phyloP scores from a whole-genome alignment of 2,797 vertebrate genomes.

The Gymnocypris eckloni region DNA sequence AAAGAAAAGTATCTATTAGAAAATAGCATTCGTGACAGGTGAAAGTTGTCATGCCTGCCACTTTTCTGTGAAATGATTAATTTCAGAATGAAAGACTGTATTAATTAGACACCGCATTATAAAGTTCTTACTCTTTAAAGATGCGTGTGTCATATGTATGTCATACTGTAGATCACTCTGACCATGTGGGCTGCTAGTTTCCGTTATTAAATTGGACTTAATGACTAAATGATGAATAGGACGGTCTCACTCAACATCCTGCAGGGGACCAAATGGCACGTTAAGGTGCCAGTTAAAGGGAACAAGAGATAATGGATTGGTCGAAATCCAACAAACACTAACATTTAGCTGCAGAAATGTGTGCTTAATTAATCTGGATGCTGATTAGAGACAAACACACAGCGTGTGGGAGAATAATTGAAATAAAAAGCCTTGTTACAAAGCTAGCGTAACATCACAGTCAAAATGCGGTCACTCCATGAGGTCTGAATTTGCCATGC shows the following conservation, averaged over 20 bases:
- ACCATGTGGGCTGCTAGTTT: constrained; percentile 3
- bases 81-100: background rate
- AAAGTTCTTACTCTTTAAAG: background rate
- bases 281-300: constrained; percentile 23
- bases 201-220: constrained; percentile 18
- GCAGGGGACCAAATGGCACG: constrained; percentile 39
- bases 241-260: constrained; percentile 34
- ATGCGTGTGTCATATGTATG: background rate
- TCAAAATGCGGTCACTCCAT: background rate
- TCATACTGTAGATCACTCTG: constrained; percentile 1
- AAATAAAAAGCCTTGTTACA: constrained; percentile 44
- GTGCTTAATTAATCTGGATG: constrained; percentile 59
- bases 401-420: constrained; percentile 53
- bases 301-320: constrained; percentile 38
- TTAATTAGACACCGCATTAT: constrained; percentile 10
- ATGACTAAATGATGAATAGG: constrained; percentile 42
- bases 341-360: constrained; percentile 32
- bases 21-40: constrained; percentile 19
- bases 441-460: constrained; percentile 11
- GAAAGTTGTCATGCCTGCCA: constrained; percentile 12
- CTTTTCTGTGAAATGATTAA: background rate
- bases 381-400: constrained; percentile 50
- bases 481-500: constrained; percentile 9
- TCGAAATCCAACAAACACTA: constrained; percentile 34
- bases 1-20: background rate